phyloP scores from a whole-genome alignment of 2,113 vertebrate species.

The Sarotherodon lohbergeri region DNA sequence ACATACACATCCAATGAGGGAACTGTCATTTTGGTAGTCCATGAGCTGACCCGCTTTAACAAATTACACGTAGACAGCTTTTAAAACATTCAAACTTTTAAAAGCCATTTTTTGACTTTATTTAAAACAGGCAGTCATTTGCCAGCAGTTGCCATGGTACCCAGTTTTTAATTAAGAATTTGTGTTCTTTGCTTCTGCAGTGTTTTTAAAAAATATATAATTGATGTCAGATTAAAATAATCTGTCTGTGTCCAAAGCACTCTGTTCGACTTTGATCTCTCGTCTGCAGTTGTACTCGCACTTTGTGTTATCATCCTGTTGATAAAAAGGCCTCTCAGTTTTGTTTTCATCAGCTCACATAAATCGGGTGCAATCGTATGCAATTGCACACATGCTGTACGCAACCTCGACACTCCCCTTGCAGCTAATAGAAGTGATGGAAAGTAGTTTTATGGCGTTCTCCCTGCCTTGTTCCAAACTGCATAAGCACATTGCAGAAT shows the following conservation, averaged over 20 bases:
- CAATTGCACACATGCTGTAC: background rate
- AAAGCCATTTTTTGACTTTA: background rate
- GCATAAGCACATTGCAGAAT: background rate
- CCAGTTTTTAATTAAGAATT: conserved; percentile 30
- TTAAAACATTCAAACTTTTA: background rate
- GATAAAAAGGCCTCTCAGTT: background rate
- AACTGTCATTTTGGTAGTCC: background rate
- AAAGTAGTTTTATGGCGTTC: background rate
- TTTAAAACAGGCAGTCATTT: background rate
- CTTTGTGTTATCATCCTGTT: conserved; percentile 14
- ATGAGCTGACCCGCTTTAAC: background rate
- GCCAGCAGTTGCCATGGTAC: conserved; percentile 31
- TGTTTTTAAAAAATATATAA: conserved; percentile 1
- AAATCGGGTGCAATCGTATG: background rate
- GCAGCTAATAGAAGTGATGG: background rate
- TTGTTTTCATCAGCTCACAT: background rate
- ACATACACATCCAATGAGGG: background rate
- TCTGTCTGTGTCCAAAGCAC: background rate
- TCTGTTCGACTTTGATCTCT: conserved; percentile 30
- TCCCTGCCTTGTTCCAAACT: background rate
- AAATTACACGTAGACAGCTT: background rate
- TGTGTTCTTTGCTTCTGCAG: conserved; percentile 14
- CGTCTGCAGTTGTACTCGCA: background rate
- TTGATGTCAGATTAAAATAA: conserved; percentile 31
- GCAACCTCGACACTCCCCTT: background rate